phyloP scores from a whole-genome alignment of 2,888 invertebrate genomes.

The Leucozona laternaria region DNA sequence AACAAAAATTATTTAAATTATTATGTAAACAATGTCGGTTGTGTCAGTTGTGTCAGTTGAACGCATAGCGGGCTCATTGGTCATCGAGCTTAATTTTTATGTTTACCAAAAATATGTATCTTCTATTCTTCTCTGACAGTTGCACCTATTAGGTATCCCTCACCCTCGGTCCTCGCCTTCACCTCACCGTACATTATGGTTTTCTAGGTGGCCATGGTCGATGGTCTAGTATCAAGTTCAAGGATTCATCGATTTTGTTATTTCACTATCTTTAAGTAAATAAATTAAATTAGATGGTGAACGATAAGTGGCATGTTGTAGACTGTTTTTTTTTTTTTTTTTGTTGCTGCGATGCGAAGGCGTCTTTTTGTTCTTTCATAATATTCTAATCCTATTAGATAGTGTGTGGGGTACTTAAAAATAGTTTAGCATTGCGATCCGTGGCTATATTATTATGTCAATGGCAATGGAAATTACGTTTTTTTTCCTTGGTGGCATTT shows the following conservation, averaged over 20 bases:
- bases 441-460: constrained; percentile 53
- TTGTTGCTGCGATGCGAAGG: constrained; percentile 30
- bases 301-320: neutral
- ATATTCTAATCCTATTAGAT: constrained; percentile 66
- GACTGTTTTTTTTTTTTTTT: neutral
- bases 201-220: constrained; percentile 7
- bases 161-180: neutral
- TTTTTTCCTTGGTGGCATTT: constrained; percentile 5
- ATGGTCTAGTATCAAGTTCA: constrained; percentile 64
- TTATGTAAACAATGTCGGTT: neutral
- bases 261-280: constrained; percentile 64
- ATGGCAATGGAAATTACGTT: constrained; percentile 68
- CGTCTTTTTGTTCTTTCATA: constrained; percentile 28
- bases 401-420: constrained; percentile 63
- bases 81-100: neutral
- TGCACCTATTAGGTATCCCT: constrained; percentile 57
- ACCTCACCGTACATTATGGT: neutral
- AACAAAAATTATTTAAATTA: neutral
- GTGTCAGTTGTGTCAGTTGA: neutral
- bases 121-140: constrained; percentile 12
- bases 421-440: constrained; percentile 66
- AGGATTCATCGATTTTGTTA: constrained; percentile 72
- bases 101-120: neutral
- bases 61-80: neutral
- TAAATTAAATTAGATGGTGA: constrained; percentile 66